Base-by-base conservation (phyloP, 2,888 invertebrate genomes). In the Serrognathus titanus region DNA sequence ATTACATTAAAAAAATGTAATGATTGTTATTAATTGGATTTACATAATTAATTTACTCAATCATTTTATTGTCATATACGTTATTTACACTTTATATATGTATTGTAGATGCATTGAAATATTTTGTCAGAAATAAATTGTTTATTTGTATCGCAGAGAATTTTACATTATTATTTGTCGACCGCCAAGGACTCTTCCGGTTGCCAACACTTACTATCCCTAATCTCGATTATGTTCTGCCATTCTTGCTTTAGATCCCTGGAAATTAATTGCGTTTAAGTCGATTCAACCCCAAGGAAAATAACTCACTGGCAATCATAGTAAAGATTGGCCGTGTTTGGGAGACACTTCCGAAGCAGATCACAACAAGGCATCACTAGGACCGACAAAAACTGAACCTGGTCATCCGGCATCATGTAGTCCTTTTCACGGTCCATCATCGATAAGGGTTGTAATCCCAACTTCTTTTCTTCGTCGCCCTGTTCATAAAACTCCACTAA, bases 381-480 rank as follows among this genome's bases (percentile, higher is more conserved):
- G 37, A 84, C 81, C 0, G 80, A 78, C 13, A 85, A 73, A 75
- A 85, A 86, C 71, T 85, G 82, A 12, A 84, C 81, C 78, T 87
- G 86, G 63, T 85, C 85, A 20, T 83, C 82, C 0, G 85, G 85
- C 68, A 85, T 82, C 70, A 80, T 80, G 58, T 78, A 65, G 59
- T 78, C 72, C 65, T 84, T 83, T 2, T 81, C 80, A 45, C 85
- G 76, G 72, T 86, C 85, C 85, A 86, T 85, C 79, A 85, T 82
- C 58, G 83, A 81, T 4, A 85, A 77, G 0, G 85, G 85, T 0
- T 77, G 79, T 68, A 83, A 79, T 45, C 85, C 85, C 79, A 84
- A 77, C 4, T 70, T 72, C 31, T 83, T 83, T 69, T 86, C 84
- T 36, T 75, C 73, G 69, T 86, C 86, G 1, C 85, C 86, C 82